phyloP scores from a whole-genome alignment of 2,888 invertebrate species.

The Himalopsyche anomala region DNA sequence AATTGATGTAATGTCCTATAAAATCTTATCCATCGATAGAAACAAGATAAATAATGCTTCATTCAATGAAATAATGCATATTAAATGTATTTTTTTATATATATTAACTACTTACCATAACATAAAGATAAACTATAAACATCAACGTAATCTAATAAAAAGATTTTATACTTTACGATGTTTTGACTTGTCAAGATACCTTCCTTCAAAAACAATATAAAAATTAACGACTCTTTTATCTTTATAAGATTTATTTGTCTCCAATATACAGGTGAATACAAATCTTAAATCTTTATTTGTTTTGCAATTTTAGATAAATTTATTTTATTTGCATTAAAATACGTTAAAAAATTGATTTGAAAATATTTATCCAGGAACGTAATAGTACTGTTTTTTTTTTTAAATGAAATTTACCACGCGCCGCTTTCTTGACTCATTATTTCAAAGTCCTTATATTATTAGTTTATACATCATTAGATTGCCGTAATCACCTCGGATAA shows the following conservation, averaged over 20 bases:
- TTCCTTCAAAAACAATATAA: background rate
- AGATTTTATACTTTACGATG: constrained; percentile 9
- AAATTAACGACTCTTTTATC: constrained; percentile 1
- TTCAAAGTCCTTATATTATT: too few species aligned
- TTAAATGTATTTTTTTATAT: background rate
- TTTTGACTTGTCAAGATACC: constrained; percentile 19
- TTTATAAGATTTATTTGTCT: constrained; percentile 8
- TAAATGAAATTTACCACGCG: too few species aligned
- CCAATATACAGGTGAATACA: background rate
- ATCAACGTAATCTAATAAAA: constrained; percentile 6
- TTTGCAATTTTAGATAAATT: background rate
- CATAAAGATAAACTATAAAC: constrained; percentile 25
- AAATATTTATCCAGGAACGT: too few species aligned
- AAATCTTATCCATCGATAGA: background rate
- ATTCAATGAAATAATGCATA: background rate
- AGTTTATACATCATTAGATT: too few species aligned
- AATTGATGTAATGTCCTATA: background rate
- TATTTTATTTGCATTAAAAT: too few species aligned
- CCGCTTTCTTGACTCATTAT: too few species aligned
- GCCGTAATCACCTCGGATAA: too few species aligned
- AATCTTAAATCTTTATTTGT: background rate
- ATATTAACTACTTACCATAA: background rate
- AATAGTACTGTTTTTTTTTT: too few species aligned
- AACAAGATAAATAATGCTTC: background rate
- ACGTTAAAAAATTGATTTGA: too few species aligned